Conservation (phyloP, 2,888 invertebrate genomes). For the Pachydiplax longipennis region DNA sequence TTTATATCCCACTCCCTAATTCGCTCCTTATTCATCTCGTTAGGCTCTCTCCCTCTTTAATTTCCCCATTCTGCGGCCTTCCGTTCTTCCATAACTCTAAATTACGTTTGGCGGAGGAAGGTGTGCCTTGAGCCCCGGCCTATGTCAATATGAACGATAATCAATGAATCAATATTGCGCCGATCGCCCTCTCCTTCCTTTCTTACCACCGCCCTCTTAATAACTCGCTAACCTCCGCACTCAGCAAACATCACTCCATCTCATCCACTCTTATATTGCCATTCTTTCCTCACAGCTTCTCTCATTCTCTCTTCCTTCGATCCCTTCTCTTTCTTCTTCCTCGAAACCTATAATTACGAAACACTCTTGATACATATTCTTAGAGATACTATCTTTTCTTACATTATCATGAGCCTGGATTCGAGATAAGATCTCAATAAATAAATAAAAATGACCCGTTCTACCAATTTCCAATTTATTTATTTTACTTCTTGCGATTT, state of each 20-base stretch:
- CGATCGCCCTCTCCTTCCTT: neutral
- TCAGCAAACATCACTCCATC: conserved; percentile 16
- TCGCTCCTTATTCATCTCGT: conserved; percentile 20
- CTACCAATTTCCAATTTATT: no score
- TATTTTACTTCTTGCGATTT: no score
- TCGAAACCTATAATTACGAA: neutral
- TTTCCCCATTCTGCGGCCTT: conserved; percentile 26
- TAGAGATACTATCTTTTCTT: no score
- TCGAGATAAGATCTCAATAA: no score
- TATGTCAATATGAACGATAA: conserved; percentile 31
- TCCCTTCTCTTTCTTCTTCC: neutral
- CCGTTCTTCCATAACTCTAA: conserved; percentile 41
- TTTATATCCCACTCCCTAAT: neutral
- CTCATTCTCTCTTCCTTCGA: neutral
- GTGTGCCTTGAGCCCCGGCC: conserved; percentile 29
- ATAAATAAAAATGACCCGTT: no score
- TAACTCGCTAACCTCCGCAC: conserved; percentile 39
- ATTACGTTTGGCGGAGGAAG: conserved; percentile 30
- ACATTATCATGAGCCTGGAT: no score
- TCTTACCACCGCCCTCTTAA: conserved; percentile 12
- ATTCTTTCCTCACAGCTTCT: neutral
- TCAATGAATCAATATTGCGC: conserved; percentile 41
- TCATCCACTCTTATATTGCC: neutral
- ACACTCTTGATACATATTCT: no score
- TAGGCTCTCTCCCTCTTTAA: conserved; percentile 24